Conservation (phyloP, 2,888 invertebrate genomes). For the Rhaphigaster nebulosa region DNA sequence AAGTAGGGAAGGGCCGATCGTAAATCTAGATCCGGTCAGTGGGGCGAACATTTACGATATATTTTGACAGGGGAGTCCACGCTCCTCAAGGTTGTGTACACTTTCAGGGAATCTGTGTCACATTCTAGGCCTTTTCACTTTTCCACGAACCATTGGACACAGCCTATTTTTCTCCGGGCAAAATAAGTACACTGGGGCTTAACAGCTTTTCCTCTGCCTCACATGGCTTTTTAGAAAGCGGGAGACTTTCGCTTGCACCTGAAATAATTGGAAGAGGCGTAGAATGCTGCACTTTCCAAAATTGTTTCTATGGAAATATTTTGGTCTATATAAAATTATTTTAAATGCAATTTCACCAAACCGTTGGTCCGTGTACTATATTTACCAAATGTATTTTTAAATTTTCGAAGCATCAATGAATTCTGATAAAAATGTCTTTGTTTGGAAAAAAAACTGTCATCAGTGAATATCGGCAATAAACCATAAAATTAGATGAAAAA, state of each 20-base stretch:
- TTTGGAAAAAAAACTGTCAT: too few species aligned
- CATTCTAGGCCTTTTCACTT: conserved; percentile 40
- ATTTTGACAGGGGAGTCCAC: not conserved
- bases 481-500: too few species aligned
- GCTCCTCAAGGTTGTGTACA: not conserved
- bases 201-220: not conserved
- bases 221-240: conserved; percentile 39
- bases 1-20: not conserved
- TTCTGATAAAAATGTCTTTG: too few species aligned
- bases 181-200: not conserved
- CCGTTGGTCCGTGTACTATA: too few species aligned
- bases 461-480: too few species aligned
- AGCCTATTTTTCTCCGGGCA: not conserved
- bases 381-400: too few species aligned
- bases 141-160: conserved; percentile 54
- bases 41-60: conserved; percentile 2
- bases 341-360: not conserved
- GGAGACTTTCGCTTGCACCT: conserved; percentile 44
- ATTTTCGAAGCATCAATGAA: too few species aligned
- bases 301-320: not conserved
- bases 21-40: conserved; percentile 38
- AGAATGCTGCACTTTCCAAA: not conserved
- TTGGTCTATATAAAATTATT: not conserved
- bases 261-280: not conserved
- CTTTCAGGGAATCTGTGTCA: conserved; percentile 43